Base-by-base conservation (phyloP, 1,140 invertebrate species). In the Bombyx mandarina region DNA sequence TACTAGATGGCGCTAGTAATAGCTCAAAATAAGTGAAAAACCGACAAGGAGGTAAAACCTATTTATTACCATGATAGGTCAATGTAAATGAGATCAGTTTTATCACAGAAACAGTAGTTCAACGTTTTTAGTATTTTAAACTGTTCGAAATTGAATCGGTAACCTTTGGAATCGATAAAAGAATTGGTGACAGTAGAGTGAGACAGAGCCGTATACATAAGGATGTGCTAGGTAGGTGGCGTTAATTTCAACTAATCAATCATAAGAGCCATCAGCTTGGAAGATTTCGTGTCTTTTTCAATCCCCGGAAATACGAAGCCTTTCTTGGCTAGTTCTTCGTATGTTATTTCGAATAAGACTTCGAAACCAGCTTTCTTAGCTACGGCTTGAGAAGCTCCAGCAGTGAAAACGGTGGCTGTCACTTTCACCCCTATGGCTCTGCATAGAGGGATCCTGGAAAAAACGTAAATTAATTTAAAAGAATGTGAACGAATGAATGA, bases 401-500 rank as follows among this genome's bases (percentile, higher is more conserved):
- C 86, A 0, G 88, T 88, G 66, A 89, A 89, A 0, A 88, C 86
- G 1, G 88, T 89, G 1, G 76, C 82, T 22, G 86, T 88, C 42
- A 88, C 70, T 62, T 80, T 84, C 22, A 89, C 61, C 7, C 63
- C 75, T 5, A 88, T 59, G 0, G 77, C 76, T 62, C 83, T 83
- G 67, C 88, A 88, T 1, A 89, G 62, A 6, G 81, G 80, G 12
- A 81, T 73, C 54, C 88, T 89, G 75, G 43, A 68, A 77, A 56
- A 50, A 54, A 54, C 2, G 18, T 52, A 49, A 18, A 12, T 18
- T 49, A 49, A 49, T 49, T 49, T 6, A 49, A 12, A 3, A 47
- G 8, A 2, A 47, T 7, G 7, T 45, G 10, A 45, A 10, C 10
- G 45, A 51, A 51, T 12, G 0, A 51, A 51, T 22, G 26, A 51